A percentile compares a stretch with the other conserved stretches of the same genome.
phyloP scores from a whole-genome alignment of 2,797 vertebrate genomes.

The Anisognathus igniventris region DNA sequence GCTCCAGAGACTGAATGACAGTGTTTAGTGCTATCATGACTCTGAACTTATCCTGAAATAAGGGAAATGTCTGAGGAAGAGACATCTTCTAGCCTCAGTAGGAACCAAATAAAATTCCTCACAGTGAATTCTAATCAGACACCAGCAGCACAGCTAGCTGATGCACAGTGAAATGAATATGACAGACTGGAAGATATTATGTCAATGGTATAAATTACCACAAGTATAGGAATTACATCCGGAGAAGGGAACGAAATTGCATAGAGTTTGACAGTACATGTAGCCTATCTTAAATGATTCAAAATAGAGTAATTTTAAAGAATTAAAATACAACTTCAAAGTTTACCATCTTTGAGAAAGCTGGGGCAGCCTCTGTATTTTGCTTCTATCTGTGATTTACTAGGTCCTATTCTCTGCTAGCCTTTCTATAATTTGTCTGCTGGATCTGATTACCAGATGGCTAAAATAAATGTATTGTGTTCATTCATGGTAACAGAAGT shows the following conservation, averaged over 20 bases:
- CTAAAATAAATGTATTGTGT: slow-evolving; percentile 44
- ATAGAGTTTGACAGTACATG: neutral
- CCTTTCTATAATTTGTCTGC: slow-evolving; percentile 33
- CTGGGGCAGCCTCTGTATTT: neutral
- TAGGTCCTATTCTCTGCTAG: neutral
- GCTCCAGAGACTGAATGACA: neutral
- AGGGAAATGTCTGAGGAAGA: neutral
- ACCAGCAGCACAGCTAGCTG: slow-evolving; percentile 16
- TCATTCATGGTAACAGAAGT: slow-evolving; percentile 37
- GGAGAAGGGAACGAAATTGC: slow-evolving; percentile 3
- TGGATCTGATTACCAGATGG: slow-evolving; percentile 56
- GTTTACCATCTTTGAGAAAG: neutral
- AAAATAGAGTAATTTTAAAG: neutral
- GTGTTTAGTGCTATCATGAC: neutral
- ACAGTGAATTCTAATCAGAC: slow-evolving; percentile 32
- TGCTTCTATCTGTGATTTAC: slow-evolving; percentile 14
- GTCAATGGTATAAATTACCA: slow-evolving; percentile 21
- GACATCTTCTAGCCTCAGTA: neutral
- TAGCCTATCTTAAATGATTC: neutral
- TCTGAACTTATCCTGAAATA: neutral
- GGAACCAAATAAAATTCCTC: slow-evolving; percentile 16
- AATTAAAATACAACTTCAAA: slow-evolving; percentile 17
- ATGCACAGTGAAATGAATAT: neutral
- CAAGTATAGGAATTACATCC: neutral
- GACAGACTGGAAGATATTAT: slow-evolving; percentile 21